Evolutionary conservation across 2,113 vertebrate species (phyloP), one percentile per base, ranked within the genome.

Genomic region (Narcine bancroftii): DNA sequence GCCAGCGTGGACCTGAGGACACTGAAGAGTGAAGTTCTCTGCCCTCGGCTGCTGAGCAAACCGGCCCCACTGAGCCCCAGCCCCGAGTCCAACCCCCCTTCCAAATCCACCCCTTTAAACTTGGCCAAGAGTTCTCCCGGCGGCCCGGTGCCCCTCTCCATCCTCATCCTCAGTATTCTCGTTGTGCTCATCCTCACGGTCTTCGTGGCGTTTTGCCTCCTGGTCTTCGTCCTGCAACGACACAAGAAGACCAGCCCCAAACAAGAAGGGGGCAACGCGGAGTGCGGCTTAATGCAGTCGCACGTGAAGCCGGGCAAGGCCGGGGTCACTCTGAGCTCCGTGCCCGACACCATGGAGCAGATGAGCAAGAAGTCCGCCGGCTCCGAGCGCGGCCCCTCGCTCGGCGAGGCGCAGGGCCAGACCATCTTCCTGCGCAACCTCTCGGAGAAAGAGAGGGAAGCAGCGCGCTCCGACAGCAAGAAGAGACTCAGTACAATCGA

Each of bases 401-500:
- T 98, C 92, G 95, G 97, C 0, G 98, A 99, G 93, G 97, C 98
- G 0, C 97, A 97, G 29, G 97, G 98, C 94, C 97, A 99, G 94
- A 99, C 99, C 94, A 96, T 98, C 92, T 96, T 97, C 93, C 95
- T 99, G 92, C 96, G 98, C 93, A 99, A 96, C 92, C 95, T 95
- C 33, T 95, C 96, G 0, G 99, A 99, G 92, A 98, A 97, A 93
- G 98, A 99, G 60, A 99, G 98, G 93, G 99, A 99, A 94, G 95
- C 97, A 10, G 95, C 98, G 73, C 97, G 97, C 36, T 93, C 95
- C 87, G 99, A 99, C 94, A 94, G 95, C 94, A 96, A 98, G 93
- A 99, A 99, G 95, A 97, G 98, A 94, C 97, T 99, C 93, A 99
- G 99, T 95, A 99, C 99, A 94, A 99, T 99, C 0, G 99, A 99